Base-by-base conservation (phyloP, 2,113 vertebrate genomes). In the Grantiella picta region DNA sequence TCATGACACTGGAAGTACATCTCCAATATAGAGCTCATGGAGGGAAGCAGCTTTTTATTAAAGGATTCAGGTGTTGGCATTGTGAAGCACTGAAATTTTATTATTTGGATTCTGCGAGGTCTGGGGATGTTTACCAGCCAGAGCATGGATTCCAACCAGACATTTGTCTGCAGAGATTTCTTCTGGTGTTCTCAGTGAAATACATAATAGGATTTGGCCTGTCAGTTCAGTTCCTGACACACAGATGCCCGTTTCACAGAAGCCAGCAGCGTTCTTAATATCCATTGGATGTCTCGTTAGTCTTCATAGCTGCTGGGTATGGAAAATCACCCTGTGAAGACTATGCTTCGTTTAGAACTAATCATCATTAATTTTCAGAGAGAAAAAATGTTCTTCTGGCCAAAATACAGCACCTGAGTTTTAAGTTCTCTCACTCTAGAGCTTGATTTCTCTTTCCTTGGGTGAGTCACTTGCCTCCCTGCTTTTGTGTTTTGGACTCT, bases 31-130 rank as follows among this genome's bases (percentile, higher is more conserved):
- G 79, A 92, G 36, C 84, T 95, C 87, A 85, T 22, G 11, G 53
- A 63, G 85, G 72, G 59, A 94, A 89, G 87, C 60, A 60, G 63
- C n/a, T 97, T 96, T 96, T 94, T 82, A 94, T 88, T 29, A 82
- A 96, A 87, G 90, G 87, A 91, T 95, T 85, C 94, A 81, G 52
- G 45, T 86, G 70, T 73, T 95, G 92, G 63, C 66, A 82, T 42
- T 89, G 90, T 14, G 28, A 92, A 96, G 71, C 81, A 90, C 81
- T 89, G 15, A 72, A 78, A 35, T 66, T 44, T 66, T 45, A 33
- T 92, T 89, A 24, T 77, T 94, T 94, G 82, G 50, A 45, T 53
- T 92, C 35, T 45, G 35, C 40, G 49, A 88, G 68, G 13, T 93
- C 94, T 92, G 38, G 38, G 83, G 86, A 52, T 54, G 53, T 71